These are phyloP conservation scores for Odontesthes bonariensis DNA, from an alignment of 2,113 vertebrate genomes.

Conservation along the genomic window DNA sequence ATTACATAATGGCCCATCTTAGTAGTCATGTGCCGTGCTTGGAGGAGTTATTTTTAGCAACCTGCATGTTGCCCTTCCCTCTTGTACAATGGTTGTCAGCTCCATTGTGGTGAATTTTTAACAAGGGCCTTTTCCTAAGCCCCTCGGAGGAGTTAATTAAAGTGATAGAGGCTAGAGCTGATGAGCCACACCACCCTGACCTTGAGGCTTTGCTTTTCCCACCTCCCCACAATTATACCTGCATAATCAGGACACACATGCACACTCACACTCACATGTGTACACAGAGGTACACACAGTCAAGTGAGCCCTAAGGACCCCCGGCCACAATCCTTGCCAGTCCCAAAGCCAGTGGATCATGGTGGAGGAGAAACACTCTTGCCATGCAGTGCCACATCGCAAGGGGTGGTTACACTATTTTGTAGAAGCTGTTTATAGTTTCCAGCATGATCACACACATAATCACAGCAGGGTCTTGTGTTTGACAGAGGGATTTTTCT, in stretches of 20 bases:
- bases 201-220: constrained; percentile 79
- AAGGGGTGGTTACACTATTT: constrained; percentile 28
- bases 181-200: constrained; percentile 85
- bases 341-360: constrained; percentile 55
- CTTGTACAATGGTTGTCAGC: constrained; percentile 73
- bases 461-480: constrained; percentile 48
- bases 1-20: constrained; percentile 75
- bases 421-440: constrained; percentile 59
- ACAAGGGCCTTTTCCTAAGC: constrained; percentile 82
- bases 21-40: constrained; percentile 66
- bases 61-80: constrained; percentile 75
- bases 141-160: constrained; percentile 88
- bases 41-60: constrained; percentile 76
- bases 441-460: constrained; percentile 46
- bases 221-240: constrained; percentile 83
- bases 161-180: constrained; percentile 85
- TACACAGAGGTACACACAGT: constrained; percentile 31
- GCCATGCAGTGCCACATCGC: constrained; percentile 26
- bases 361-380: constrained; percentile 46
- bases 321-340: constrained; percentile 50
- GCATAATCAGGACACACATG: constrained; percentile 79
- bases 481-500: constrained; percentile 28
- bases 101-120: constrained; percentile 81
- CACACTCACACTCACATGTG: constrained; percentile 23
- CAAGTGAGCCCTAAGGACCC: constrained; percentile 42